Evolutionary conservation across 2,797 vertebrate species (phyloP), one percentile per base, ranked within the genome.

Genomic region (Gephyroberyx darwinii): DNA sequence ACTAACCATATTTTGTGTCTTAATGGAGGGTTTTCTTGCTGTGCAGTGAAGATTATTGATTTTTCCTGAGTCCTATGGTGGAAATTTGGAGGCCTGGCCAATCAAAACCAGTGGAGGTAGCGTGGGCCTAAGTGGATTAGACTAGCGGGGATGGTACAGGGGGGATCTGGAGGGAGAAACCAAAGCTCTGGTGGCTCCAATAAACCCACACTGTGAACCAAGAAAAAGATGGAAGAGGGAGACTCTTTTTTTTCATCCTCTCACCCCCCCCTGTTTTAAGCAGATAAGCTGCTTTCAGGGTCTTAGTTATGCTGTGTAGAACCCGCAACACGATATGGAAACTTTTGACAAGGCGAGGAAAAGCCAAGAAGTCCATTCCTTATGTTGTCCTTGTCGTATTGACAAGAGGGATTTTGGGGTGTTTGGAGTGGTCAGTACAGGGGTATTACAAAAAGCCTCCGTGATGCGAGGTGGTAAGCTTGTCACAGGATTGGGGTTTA

Each of bases 281-380:
- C 89, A 90, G 90, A 93, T 93, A 93, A 94, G 90, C 91, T 87
- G 84, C 90, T 94, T 93, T 90, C 80, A 86, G 82, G 82, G 90
- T 93, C 85, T 93, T 91, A 91, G 93, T 90, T 91, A 90, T 90
- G 88, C 89, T 79, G 86, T 78, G 78, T 59, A 81, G 85, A 91
- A 88, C 82, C 68, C 79, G 79, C 82, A 90, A 89, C 78, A 74
- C 51, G 50, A 85, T 74, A 87, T 72, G 76, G 75, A 86, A 89
- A 92, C 81, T 87, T 90, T 89, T 88, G 85, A 92, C 88, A 83
- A 84, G 84, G 81, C 72, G 75, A 84, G 81, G 80, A 79, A 84
- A 84, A 80, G 78, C 84, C 55, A 69, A 84, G 75, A 77, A 80
- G 69, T 83, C 80, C 59, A 58, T 83, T 83, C 47, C 66, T 77